A percentile compares a stretch with the other conserved stretches of the same genome.
These are phyloP conservation scores for Phthorimaea operculella DNA, from an alignment of 1,140 invertebrate genomes.

Conservation along the genomic window DNA sequence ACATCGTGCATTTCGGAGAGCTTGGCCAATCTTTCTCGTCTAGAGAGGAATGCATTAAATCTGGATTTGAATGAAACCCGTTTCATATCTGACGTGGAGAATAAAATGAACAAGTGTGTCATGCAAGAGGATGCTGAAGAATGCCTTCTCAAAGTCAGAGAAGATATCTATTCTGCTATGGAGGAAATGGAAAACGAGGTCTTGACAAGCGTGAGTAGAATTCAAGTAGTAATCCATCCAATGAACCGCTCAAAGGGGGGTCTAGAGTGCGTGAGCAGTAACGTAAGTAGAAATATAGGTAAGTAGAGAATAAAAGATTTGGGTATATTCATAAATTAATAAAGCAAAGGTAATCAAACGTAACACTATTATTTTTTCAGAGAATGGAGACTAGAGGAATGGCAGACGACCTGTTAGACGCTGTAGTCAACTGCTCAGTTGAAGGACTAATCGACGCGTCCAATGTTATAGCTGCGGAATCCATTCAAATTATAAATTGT, in stretches of 20 bases:
- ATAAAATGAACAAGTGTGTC: conserved; percentile 18
- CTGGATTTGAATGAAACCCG: conserved; percentile 15
- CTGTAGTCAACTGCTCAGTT: conserved; percentile 26
- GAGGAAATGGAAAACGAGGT: not conserved
- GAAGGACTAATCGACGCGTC: conserved; percentile 25
- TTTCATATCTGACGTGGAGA: conserved; percentile 21
- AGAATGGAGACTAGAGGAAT: conserved; percentile 19
- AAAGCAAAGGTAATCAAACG: too few relatives aligned
- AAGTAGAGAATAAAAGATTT: too few relatives aligned
- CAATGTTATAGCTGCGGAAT: conserved; percentile 19
- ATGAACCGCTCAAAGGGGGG: too few relatives aligned
- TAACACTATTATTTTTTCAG: conserved; percentile 18
- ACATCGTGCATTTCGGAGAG: conserved; percentile 22
- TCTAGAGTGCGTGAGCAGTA: too few relatives aligned
- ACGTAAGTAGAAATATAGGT: too few relatives aligned
- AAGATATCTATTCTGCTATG: conserved; percentile 4
- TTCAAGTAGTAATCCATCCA: too few relatives aligned
- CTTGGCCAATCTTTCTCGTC: conserved; percentile 7
- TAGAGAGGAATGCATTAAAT: conserved; percentile 9
- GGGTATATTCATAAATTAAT: too few relatives aligned
- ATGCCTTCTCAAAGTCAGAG: conserved; percentile 23
- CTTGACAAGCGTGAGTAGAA: not conserved
- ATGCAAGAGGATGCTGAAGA: conserved; percentile 18
- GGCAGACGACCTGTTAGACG: conserved; percentile 21
- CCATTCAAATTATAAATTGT: conserved; percentile 26